Evolutionary conservation across 2,113 vertebrate genomes (phyloP).

Genomic region (Actenoides hombroni): DNA sequence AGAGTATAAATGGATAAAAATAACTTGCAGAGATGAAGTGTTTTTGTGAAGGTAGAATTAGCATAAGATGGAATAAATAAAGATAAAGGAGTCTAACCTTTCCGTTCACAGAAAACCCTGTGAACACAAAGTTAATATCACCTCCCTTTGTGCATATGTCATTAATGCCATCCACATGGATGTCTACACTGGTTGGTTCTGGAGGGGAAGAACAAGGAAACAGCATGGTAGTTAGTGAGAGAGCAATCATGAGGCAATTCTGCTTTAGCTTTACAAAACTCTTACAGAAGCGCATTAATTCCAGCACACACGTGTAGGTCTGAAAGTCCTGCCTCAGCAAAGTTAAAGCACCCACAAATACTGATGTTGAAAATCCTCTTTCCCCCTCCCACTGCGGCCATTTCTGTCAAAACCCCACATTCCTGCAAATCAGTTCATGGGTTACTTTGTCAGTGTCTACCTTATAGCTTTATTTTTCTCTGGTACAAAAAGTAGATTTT

Average conservation of each 20-base stretch:
- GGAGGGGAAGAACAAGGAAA: not conserved
- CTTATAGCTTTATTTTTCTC: not conserved
- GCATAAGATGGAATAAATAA: not conserved
- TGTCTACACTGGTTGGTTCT: conserved; percentile 93
- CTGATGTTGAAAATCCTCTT: not conserved
- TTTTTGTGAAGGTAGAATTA: not conserved
- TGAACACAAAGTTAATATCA: conserved; percentile 98
- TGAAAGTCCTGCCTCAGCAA: not conserved
- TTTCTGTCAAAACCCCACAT: not conserved
- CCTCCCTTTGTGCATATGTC: conserved; percentile 97
- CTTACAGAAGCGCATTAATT: not conserved
- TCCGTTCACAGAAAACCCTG: conserved; percentile 92
- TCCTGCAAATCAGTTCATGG: not conserved
- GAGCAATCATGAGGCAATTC: not conserved
- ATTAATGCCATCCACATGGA: conserved; percentile 91
- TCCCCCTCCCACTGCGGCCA: not conserved
- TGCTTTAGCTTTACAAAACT: not conserved
- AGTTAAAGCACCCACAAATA: not conserved
- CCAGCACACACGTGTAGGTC: not conserved
- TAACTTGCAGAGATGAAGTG: not conserved
- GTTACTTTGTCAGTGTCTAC: not conserved
- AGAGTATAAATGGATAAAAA: not conserved
- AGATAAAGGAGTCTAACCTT: conserved; percentile 74
- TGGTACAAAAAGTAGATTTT: not conserved
- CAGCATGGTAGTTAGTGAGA: not conserved